Base-by-base conservation (phyloP, 2,797 vertebrate species). In the Saxicola maurus region DNA sequence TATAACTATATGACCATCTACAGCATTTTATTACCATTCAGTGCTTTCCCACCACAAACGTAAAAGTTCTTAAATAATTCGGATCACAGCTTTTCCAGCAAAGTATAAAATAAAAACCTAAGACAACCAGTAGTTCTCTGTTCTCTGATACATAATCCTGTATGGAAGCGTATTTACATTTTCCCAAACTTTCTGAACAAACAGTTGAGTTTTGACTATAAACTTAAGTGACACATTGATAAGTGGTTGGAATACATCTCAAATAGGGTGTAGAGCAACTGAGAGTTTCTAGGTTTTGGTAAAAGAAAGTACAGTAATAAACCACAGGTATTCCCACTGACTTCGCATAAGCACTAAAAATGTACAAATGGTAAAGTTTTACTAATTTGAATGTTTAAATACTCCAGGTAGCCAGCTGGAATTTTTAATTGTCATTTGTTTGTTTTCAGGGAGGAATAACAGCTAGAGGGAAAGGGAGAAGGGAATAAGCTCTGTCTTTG, bases 311-410 rank as follows among this genome's bases (percentile, higher is more conserved):
- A 74, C 21, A 82, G n/a, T 55, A 84, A 93, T 45, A 86, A 91
- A 82, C 46, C 43, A 65, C 75, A 94, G 88, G 35, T 53, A 76
- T 64, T 82, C 38, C 78, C 68, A 86, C 17, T 37, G 51, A 79
- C 38, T 93, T 93, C 62, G 30, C 74, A 79, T n/a, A 87, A 89
- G 60, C 76, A 84, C 67, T 84, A 84, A 92, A 86, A 86, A 86
- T 43, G 75, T 7, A 72, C 8, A 17, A 89, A 25, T 35, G 45
- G 42, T 66, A 77, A 67, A 73, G 38, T 55, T 77, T 82, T 65
- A 77, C 40, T 75, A 57, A 55, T 61, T 67, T 55, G 56, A 18
- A 72, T 60, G 23, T 46, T 73, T 64, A 86, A 80, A 13, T 48
- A 79, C 42, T 71, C 8, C 49, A 86, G 30, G 53, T 60, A 80